Evolutionary conservation across 1,140 invertebrate genomes (phyloP).

Genomic region (Daktulosphaira vitifoliae): DNA sequence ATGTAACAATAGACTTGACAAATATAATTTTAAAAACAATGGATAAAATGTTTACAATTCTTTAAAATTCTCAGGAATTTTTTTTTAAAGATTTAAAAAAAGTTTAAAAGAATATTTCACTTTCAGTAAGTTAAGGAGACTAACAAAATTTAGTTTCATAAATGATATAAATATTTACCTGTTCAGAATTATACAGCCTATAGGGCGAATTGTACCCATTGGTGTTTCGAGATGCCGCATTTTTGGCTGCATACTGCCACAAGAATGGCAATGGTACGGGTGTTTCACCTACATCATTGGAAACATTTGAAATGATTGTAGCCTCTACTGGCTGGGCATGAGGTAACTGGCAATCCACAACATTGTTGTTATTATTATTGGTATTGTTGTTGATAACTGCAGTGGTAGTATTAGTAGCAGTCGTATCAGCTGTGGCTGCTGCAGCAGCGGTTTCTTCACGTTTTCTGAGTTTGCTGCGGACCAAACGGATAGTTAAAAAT

Average conservation of each 20-base stretch:
- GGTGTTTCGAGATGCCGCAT: constrained; percentile 47
- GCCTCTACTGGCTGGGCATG: constrained; percentile 4
- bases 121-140: too few relatives aligned
- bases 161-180: too few relatives aligned
- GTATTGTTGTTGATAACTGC: constrained; percentile 39
- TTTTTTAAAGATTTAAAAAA: too few relatives aligned
- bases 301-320: neutral
- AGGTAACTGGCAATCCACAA: constrained; percentile 34
- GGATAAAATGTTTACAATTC: too few relatives aligned
- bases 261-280: constrained; percentile 53
- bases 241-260: constrained; percentile 68
- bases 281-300: constrained; percentile 10
- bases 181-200: constrained; percentile 66
- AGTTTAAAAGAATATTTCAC: too few relatives aligned
- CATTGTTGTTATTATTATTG: constrained; percentile 35
- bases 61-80: too few relatives aligned
- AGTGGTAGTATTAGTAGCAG: constrained; percentile 31
- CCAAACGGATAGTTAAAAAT: constrained; percentile 74
- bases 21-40: too few relatives aligned
- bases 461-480: constrained; percentile 76
- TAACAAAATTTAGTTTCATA: too few relatives aligned
- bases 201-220: constrained; percentile 48
- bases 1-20: too few relatives aligned
- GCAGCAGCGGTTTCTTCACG: constrained; percentile 54
- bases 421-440: constrained; percentile 34